Evolutionary conservation across 2,797 vertebrate genomes (phyloP), one percentile per base, ranked within the genome.

Genomic region (Pangasius djambal): DNA sequence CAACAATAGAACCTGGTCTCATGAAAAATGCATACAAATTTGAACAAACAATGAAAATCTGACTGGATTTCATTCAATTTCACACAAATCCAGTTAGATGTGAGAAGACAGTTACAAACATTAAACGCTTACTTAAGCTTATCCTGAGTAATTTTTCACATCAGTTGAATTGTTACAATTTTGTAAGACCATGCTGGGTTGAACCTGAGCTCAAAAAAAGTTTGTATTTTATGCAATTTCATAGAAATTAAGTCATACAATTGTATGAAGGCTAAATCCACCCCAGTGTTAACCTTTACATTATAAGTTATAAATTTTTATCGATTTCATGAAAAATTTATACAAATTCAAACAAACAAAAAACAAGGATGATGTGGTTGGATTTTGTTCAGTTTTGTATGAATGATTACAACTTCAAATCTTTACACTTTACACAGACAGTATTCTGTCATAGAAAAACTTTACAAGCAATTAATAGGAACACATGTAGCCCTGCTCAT

Each of bases 11-110:
- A 83, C 28, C 7, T 67, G 61, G 50, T 10, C 28, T 50, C 61
- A 65, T 84, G 7, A 50, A 84, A 67, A 67, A 84, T 84, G 28
- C 44, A 84, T 67, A 31, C 44, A 69, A 84, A 84, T 34, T 20
- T 6, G 44, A 84, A 84, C 40, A 67, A 84, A 67, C 28, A 67
- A 22, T 16, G 25, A 40, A 40, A 83, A 63, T 63, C 22, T 63
- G 22, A 63, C 13, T 4, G 37, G 25, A n/a, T 44, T 48, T 82
- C 1, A 1, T 61, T 20, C 9, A 6, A 40, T 25, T 82, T 44
- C 37, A 79, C 52, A 34, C 20, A 34, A 57, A 75, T 75, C 74
- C 40, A 44, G 70, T 52, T 28, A 10, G 8, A 79, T 12, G 18
- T 57, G n/a, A 34, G 74, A 77, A 48, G 9, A 77, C 40, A 22